These are phyloP conservation scores for Coregonus sp. DNA, from an alignment of 2,797 vertebrate genomes.

Conservation along the genomic window DNA sequence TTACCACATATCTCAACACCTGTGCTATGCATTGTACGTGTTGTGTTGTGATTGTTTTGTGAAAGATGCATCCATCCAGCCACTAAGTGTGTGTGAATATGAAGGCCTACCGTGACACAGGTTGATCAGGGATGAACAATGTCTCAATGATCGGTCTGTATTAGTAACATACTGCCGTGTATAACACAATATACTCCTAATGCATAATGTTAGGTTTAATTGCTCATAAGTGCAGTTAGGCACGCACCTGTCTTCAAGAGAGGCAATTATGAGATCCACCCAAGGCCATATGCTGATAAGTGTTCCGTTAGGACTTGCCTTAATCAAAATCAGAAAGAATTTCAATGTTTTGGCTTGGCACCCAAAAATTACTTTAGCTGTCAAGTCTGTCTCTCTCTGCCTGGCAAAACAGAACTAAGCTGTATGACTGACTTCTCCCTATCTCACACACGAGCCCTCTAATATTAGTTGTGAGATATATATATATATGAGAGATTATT, in stretches of 20 bases:
- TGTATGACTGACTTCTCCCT: no score
- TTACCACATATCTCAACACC: background rate
- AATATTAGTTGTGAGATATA: background rate
- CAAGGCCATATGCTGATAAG: conserved; percentile 6
- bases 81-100: background rate
- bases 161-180: background rate
- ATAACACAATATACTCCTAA: background rate
- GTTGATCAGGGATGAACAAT: background rate
- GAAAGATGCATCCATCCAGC: background rate
- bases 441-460: background rate
- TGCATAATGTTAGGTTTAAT: background rate
- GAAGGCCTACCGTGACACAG: background rate
- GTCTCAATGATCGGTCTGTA: background rate
- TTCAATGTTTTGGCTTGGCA: conserved; percentile 12
- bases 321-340: conserved; percentile 3
- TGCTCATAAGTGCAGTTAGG: background rate
- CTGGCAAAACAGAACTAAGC: no score
- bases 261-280: background rate
- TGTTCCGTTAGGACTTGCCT: conserved; percentile 24
- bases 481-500: no score
- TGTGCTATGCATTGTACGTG: background rate
- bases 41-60: background rate
- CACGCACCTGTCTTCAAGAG: background rate
- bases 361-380: background rate
- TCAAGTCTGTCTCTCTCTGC: no score